Evolutionary conservation across 1,140 invertebrate species (phyloP).

Genomic region (Sinonovacula constricta): DNA sequence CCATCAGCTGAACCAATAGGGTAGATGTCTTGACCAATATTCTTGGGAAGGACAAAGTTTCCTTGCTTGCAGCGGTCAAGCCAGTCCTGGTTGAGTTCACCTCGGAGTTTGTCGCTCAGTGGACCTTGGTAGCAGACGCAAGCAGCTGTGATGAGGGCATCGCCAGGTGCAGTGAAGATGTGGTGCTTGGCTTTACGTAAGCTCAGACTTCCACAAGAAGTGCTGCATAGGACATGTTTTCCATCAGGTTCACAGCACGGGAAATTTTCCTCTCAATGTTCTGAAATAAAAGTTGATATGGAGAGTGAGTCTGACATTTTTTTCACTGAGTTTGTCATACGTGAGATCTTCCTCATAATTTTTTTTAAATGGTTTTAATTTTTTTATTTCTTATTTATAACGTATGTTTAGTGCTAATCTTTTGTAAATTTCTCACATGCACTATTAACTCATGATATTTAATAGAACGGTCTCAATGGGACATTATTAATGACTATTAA

Average conservation of each 20-base stretch:
- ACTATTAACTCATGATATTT: too few relatives aligned
- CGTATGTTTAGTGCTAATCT: too few relatives aligned
- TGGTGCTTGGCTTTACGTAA: constrained; percentile 68
- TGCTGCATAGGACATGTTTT: constrained; percentile 76
- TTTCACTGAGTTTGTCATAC: too few relatives aligned
- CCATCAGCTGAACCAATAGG: constrained; percentile 50
- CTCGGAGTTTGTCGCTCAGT: constrained; percentile 70
- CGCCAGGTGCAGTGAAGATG: constrained; percentile 68
- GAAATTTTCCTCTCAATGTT: constrained; percentile 74
- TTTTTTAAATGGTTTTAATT: too few relatives aligned
- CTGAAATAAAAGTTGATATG: too few relatives aligned
- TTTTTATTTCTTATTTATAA: too few relatives aligned
- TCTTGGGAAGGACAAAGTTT: constrained; percentile 58
- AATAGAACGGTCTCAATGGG: too few relatives aligned
- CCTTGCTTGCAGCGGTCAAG: constrained; percentile 63
- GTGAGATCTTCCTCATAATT: too few relatives aligned
- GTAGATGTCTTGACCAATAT: constrained; percentile 56
- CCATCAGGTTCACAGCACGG: constrained; percentile 72
- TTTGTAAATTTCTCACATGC: too few relatives aligned
- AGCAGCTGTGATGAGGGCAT: constrained; percentile 74
- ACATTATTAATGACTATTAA: too few relatives aligned
- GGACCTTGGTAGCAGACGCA: constrained; percentile 76
- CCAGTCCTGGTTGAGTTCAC: constrained; percentile 68
- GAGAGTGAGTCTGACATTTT: too few relatives aligned
- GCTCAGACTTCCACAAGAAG: constrained; percentile 73